phyloP scores from a whole-genome alignment of 2,888 invertebrate species.

The Meiosimyza decipiens region DNA sequence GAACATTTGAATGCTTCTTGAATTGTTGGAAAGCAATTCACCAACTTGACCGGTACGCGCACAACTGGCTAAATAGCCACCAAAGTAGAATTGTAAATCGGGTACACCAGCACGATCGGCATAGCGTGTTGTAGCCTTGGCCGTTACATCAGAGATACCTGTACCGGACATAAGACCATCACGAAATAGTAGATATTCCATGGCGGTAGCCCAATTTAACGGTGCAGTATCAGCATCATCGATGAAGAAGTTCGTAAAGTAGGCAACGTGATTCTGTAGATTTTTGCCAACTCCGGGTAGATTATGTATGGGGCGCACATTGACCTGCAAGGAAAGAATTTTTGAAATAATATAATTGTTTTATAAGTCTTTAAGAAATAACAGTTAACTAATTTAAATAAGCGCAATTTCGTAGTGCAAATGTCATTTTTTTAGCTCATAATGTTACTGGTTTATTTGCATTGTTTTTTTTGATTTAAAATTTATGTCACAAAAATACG shows the following conservation, averaged over 20 bases:
- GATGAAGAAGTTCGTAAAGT: slow-evolving; percentile 81
- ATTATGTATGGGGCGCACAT: slow-evolving; percentile 76
- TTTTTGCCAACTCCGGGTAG: slow-evolving; percentile 86
- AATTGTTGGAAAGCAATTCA: slow-evolving; percentile 76
- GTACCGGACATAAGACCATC: slow-evolving; percentile 92
- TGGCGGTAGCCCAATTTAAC: slow-evolving; percentile 91
- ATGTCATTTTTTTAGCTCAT: too few species aligned
- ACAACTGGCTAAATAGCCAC: slow-evolving; percentile 87
- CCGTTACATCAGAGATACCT: slow-evolving; percentile 88
- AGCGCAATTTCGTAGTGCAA: too few species aligned
- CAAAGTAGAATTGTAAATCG: slow-evolving; percentile 88
- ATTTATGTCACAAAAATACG: too few species aligned
- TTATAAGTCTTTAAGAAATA: too few species aligned
- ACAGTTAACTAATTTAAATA: too few species aligned
- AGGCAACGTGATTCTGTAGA: slow-evolving; percentile 87
- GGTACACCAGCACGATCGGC: slow-evolving; percentile 81
- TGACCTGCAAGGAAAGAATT: slow-evolving; percentile 59
- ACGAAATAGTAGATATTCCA: slow-evolving; percentile 88
- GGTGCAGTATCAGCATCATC: slow-evolving; percentile 87
- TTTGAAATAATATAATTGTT: background rate
- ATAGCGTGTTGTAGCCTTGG: slow-evolving; percentile 83
- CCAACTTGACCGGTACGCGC: slow-evolving; percentile 89
- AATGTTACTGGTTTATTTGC: too few species aligned
- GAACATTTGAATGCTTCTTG: slow-evolving; percentile 78
- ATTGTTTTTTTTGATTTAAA: too few species aligned